A percentile compares a stretch with the other conserved stretches of the same genome.
phyloP scores from a whole-genome alignment of 2,113 vertebrate species.

The Sigmodon hispidus region DNA sequence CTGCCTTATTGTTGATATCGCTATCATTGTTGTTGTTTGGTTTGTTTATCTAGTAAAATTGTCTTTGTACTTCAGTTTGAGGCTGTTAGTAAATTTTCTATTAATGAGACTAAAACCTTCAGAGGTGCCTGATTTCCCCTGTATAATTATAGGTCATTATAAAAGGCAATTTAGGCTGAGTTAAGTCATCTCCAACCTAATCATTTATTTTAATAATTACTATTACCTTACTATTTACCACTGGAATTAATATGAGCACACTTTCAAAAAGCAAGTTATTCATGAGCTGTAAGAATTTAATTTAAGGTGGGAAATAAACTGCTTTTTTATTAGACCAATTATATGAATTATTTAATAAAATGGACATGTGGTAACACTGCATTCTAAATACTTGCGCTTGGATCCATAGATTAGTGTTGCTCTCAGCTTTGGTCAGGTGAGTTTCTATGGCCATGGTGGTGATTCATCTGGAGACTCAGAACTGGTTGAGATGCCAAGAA shows the following conservation, averaged over 20 bases:
- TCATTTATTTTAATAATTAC: slow-evolving; percentile 32
- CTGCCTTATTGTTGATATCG: not conserved
- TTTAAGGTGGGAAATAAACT: slow-evolving; percentile 30
- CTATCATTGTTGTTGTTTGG: not conserved
- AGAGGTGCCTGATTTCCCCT: not conserved
- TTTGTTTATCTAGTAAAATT: not conserved
- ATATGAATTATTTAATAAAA: slow-evolving; percentile 3
- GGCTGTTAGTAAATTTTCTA: not conserved
- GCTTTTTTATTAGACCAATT: slow-evolving; percentile 13
- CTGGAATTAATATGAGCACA: slow-evolving; percentile 6
- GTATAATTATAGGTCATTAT: not conserved
- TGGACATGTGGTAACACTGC: not conserved
- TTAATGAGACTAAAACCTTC: not conserved
- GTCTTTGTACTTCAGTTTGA: not conserved
- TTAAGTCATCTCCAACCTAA: slow-evolving; percentile 21
- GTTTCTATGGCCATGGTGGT: not conserved
- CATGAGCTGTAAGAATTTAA: slow-evolving; percentile 43
- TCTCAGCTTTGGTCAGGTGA: not conserved
- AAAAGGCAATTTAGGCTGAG: not conserved
- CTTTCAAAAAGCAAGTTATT: slow-evolving; percentile 39
- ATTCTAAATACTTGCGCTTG: not conserved
- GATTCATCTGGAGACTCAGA: not conserved
- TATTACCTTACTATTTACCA: slow-evolving; percentile 37
- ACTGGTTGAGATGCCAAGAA: not conserved
- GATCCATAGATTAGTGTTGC: not conserved